phyloP scores from a whole-genome alignment of 2,113 vertebrate species.

The Erpornis zantholeuca region DNA sequence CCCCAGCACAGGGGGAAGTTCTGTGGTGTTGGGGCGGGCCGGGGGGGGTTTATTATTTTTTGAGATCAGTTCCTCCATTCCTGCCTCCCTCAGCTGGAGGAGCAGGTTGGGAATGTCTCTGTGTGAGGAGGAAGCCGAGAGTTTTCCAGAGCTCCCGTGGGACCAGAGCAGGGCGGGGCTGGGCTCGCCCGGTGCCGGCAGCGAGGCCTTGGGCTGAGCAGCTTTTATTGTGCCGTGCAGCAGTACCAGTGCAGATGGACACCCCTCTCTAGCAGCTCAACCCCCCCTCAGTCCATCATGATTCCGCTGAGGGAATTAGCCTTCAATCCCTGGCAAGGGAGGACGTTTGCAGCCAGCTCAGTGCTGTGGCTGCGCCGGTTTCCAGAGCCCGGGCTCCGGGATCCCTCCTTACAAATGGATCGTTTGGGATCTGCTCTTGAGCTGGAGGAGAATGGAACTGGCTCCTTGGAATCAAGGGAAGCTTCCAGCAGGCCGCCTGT shows the following conservation, averaged over 20 bases:
- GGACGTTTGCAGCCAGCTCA: not conserved
- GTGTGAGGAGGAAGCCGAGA: not conserved
- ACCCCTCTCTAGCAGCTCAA: not conserved
- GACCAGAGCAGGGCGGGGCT: not conserved
- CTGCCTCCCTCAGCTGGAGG: not conserved
- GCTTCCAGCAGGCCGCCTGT: not conserved
- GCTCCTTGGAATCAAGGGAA: slow-evolving; percentile 21
- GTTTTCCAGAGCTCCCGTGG: not conserved
- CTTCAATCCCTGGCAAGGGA: accelerated
- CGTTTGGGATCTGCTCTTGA: not conserved
- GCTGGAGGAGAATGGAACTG: not conserved
- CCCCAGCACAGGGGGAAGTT: not conserved
- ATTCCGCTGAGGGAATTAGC: not conserved
- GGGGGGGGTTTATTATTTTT: not conserved
- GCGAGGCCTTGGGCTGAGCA: not conserved
- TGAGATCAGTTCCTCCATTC: not conserved
- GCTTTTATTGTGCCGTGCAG: not conserved
- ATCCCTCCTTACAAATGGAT: not conserved
- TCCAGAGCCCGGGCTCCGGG: not conserved
- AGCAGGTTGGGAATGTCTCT: not conserved
- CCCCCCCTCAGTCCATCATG: not conserved
- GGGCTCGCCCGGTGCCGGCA: not conserved
- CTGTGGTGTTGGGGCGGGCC: not conserved
- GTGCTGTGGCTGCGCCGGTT: not conserved
- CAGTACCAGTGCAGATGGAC: not conserved